phyloP scores from a whole-genome alignment of 2,888 invertebrate genomes.

The Tipula lateralis region DNA sequence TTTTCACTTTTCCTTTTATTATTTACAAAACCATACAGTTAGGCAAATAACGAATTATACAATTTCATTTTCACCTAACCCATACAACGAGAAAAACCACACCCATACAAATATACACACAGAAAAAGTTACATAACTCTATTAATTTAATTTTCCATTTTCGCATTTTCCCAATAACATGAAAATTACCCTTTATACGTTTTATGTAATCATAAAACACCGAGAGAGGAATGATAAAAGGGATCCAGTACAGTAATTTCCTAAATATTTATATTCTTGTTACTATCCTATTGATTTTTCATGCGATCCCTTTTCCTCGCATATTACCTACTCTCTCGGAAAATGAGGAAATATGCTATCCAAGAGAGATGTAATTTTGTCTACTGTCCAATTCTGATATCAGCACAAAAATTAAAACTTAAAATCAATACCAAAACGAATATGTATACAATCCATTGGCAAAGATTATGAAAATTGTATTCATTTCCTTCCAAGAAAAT shows the following conservation, averaged over 20 bases:
- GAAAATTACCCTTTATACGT: background rate
- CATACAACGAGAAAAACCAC: background rate
- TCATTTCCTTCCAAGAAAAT: background rate
- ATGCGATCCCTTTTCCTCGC: background rate
- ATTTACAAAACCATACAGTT: background rate
- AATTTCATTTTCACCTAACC: slow-evolving; percentile 20
- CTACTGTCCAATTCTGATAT: background rate
- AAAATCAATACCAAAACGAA: background rate
- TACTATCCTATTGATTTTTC: background rate
- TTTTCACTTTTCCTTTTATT: background rate
- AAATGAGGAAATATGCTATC: background rate
- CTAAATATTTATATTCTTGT: background rate
- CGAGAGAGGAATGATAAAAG: slow-evolving; percentile 14
- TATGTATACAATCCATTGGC: background rate
- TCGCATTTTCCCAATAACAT: background rate
- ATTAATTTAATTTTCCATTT: slow-evolving; percentile 19
- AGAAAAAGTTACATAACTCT: background rate
- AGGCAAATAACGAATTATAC: background rate
- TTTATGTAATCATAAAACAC: background rate
- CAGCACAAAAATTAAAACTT: background rate
- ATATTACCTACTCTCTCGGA: background rate
- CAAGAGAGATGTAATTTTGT: background rate
- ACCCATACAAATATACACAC: background rate
- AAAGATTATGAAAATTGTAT: background rate
- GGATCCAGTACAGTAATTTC: background rate